A percentile compares a stretch with the other conserved stretches of the same genome.
These are phyloP conservation scores for Pterocles orientalis DNA, from an alignment of 2,113 vertebrate genomes.

Conservation along the genomic window DNA sequence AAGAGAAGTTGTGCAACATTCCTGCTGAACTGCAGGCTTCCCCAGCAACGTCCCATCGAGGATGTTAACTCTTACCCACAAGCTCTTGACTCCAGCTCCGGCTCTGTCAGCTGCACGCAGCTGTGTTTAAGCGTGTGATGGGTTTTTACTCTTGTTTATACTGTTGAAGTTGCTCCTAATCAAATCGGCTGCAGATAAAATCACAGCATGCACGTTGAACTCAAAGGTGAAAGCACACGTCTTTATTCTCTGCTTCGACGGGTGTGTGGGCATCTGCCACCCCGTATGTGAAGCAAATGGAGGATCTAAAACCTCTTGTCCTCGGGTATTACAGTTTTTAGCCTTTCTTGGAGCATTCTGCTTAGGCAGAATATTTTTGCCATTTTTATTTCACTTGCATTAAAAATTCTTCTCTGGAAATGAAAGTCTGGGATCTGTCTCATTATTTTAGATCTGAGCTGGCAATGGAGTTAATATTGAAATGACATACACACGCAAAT, in stretches of 20 bases:
- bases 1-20: not conserved
- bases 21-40: not conserved
- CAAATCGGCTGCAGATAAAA: constrained; percentile 23
- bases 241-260: not conserved
- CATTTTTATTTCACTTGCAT: not conserved
- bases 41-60: not conserved
- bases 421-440: not conserved
- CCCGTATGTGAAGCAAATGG: not conserved
- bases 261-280: not conserved
- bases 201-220: not conserved
- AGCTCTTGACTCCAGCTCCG: not conserved
- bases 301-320: not conserved
- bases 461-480: constrained; percentile 23
- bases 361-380: not conserved
- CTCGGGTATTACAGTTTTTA: not conserved
- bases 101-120: not conserved
- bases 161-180: not conserved
- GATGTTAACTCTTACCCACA: not conserved
- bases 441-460: constrained; percentile 35
- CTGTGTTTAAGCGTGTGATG: not conserved
- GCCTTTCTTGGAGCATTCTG: not conserved
- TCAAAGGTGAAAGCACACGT: not conserved
- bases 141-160: not conserved
- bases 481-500: not conserved
- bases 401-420: constrained; percentile 26